Evolutionary conservation across 2,113 vertebrate genomes (phyloP).

Genomic region (Lepisosteus osseus): DNA sequence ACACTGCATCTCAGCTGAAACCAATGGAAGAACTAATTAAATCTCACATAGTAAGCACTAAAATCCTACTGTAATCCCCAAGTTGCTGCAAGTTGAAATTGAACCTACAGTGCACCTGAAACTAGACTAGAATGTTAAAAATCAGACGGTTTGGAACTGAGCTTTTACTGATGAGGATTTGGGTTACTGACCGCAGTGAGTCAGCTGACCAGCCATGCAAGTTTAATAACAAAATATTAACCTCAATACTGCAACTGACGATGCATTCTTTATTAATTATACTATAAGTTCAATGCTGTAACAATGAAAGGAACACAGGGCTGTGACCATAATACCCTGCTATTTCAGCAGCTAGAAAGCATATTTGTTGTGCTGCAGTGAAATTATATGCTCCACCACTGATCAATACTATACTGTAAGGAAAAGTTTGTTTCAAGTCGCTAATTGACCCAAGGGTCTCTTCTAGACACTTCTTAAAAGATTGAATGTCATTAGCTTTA

Average conservation of each 20-base stretch:
- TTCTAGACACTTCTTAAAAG: too few relatives aligned
- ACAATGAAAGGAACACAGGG: too few relatives aligned
- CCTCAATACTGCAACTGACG: conserved; percentile 7
- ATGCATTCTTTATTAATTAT: too few relatives aligned
- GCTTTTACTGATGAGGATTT: conserved; percentile 40
- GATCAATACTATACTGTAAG: too few relatives aligned
- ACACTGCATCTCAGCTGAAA: conserved; percentile 21
- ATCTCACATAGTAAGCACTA: conserved; percentile 50
- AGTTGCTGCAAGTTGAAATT: conserved; percentile 53
- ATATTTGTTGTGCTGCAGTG: too few relatives aligned
- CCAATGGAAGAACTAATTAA: conserved; percentile 35
- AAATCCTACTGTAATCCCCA: conserved; percentile 45
- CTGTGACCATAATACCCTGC: too few relatives aligned
- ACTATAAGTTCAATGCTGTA: too few relatives aligned
- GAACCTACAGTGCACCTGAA: conserved; percentile 24
- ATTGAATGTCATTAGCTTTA: too few relatives aligned
- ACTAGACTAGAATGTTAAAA: conserved; percentile 25
- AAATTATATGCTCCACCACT: too few relatives aligned
- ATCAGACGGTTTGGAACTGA: conserved; percentile 1
- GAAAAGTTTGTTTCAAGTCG: too few relatives aligned
- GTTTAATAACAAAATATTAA: conserved; percentile 29
- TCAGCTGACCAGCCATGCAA: conserved; percentile 39
- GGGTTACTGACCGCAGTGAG: conserved; percentile 31
- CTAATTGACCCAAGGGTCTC: too few relatives aligned
- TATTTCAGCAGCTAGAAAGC: too few relatives aligned